A percentile compares a stretch with the other conserved stretches of the same genome.
These are phyloP conservation scores for Mormyrops attenuatus DNA, from an alignment of 2,797 vertebrate species.

Conservation along the genomic window DNA sequence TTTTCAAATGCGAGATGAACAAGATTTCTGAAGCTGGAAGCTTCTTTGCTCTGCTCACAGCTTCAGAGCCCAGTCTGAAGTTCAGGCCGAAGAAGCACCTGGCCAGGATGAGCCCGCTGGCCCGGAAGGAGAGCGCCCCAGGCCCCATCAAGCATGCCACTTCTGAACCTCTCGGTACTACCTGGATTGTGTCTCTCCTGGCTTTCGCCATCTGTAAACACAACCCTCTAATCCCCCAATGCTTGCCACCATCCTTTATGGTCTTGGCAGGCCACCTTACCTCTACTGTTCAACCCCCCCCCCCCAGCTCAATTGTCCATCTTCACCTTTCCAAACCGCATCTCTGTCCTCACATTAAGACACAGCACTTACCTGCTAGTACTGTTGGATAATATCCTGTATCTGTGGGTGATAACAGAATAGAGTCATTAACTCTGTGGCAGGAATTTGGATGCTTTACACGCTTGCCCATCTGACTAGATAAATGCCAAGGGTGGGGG, in stretches of 20 bases:
- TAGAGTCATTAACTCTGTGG: background rate
- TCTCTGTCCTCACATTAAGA: background rate
- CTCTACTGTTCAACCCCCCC: background rate
- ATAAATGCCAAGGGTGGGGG: background rate
- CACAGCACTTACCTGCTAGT: background rate
- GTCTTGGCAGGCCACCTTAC: background rate
- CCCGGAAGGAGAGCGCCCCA: conserved; percentile 86
- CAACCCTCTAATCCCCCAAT: background rate
- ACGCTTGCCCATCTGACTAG: background rate
- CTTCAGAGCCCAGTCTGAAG: conserved; percentile 93
- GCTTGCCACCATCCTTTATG: background rate
- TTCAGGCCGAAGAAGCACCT: conserved; percentile 90
- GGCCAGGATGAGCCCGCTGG: conserved; percentile 87
- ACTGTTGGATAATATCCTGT: background rate
- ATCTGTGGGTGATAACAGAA: background rate
- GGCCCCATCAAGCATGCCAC: conserved; percentile 74
- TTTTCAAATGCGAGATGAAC: background rate
- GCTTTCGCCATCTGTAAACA: background rate
- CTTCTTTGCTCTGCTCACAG: conserved; percentile 45
- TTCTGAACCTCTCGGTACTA: conserved; percentile 71
- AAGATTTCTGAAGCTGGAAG: background rate
- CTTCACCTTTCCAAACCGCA: background rate
- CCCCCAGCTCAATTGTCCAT: background rate
- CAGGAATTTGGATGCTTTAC: background rate
- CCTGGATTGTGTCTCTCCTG: background rate